Evolutionary conservation across 92 coral and sea anemone genomes (phyloP).

Genomic region (Umimayanthus kanabou): DNA sequence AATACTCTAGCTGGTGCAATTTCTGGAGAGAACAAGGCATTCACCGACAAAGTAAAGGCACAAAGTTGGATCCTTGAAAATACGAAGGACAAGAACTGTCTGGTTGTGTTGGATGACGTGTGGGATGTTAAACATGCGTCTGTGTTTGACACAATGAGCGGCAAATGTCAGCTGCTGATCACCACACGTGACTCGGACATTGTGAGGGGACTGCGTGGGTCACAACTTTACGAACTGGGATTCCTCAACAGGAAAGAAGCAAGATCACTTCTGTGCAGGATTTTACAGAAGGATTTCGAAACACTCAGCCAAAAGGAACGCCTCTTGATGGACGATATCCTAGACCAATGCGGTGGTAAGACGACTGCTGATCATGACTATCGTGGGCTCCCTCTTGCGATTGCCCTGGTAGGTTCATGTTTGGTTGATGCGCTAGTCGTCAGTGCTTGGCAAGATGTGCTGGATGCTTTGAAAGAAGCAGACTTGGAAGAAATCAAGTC

Average conservation of each 20-base stretch:
- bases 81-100: slow-evolving; percentile 45
- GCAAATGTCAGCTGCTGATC: slow-evolving; percentile 58
- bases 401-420: slow-evolving; percentile 62
- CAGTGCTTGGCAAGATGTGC: slow-evolving; percentile 55
- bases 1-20: slow-evolving; percentile 53
- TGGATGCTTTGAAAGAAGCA: slow-evolving; percentile 62
- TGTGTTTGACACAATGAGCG: slow-evolving; percentile 58
- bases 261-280: slow-evolving; percentile 48
- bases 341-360: slow-evolving; percentile 56
- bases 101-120: slow-evolving; percentile 68
- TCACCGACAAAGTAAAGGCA: slow-evolving; percentile 50
- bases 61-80: slow-evolving; percentile 59
- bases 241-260: slow-evolving; percentile 54
- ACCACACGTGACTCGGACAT: slow-evolving; percentile 66
- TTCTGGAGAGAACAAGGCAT: slow-evolving; percentile 42
- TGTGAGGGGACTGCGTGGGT: slow-evolving; percentile 61
- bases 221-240: slow-evolving; percentile 58
- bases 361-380: slow-evolving; percentile 15
- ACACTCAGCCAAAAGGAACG: slow-evolving; percentile 39
- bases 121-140: slow-evolving; percentile 67
- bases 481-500: slow-evolving; percentile 61
- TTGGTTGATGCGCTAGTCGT: slow-evolving; percentile 48
- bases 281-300: slow-evolving; percentile 40
- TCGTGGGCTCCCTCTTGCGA: slow-evolving; percentile 62
- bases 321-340: slow-evolving; percentile 43